Base-by-base conservation (phyloP, 2,888 invertebrate species). In the Plagodis pulveraria region DNA sequence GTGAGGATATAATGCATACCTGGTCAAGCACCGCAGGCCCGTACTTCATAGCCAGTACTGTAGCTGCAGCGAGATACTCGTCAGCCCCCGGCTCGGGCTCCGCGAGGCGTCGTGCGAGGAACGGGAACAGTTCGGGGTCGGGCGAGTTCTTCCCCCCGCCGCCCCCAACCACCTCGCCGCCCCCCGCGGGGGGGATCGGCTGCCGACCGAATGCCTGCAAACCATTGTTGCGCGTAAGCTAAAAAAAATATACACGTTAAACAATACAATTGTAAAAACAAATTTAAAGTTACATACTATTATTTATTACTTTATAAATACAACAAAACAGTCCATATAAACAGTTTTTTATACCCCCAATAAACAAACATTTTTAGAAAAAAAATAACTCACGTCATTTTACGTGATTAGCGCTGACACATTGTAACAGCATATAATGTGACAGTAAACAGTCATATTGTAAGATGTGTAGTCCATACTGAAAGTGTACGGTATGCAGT, bases 121-220 rank as follows among this genome's bases (percentile, higher is more conserved):
- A 97, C 42, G 98, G 98, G 88, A 97, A 98, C 64, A 98, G 93
- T 73, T 95, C 95, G 11, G 96, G 96, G 90, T 96, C 96, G 6
- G 96, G 76, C 63, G 94, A 83, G 72, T 94, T 80, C 75, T 82
- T 89, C 73, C 62, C 91, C 78, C 47, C 42, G 6, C 42, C 42
- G 73, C 62, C 91, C 78, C 46, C 93, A 87, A 69, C 70, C 49
- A 79, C 83, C 42, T 22, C 70, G 71, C 5, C 70, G 52, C 22
- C 51, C 8, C 68, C 50, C 42, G 11, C 62, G 7, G 96, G 96
- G 79, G 96, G 96, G 79, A 96, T 96, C 0, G 98, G 98, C 38
- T 98, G 97, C 62, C 98, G 96, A 56, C 97, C 96, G 65, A 98
- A 94, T 5, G 98, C 98, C 93, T 98, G 97, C 66, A 97, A 59